phyloP scores from a whole-genome alignment of 2,888 invertebrate species.

The Lamellibrachia satsuma region DNA sequence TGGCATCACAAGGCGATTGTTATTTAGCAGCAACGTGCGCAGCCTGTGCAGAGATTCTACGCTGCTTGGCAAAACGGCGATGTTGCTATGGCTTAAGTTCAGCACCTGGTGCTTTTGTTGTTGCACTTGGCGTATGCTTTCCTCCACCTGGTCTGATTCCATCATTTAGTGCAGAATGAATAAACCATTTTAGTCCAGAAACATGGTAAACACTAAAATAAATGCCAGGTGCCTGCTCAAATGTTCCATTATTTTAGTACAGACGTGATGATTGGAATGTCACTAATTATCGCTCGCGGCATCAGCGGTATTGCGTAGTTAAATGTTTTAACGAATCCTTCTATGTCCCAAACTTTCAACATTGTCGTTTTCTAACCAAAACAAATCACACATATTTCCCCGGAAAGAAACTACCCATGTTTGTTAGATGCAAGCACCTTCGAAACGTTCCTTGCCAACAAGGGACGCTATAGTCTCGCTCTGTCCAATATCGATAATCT shows the following conservation, averaged over 20 bases:
- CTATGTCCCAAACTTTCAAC: not conserved
- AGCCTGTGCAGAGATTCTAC: slow-evolving; percentile 43
- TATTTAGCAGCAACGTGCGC: slow-evolving; percentile 25
- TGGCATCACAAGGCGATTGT: slow-evolving; percentile 20
- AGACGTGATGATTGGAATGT: not conserved
- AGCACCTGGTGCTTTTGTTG: not conserved
- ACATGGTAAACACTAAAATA: not conserved
- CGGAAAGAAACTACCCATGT: not conserved
- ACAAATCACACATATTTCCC: not conserved
- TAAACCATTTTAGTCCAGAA: not conserved
- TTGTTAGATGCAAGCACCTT: not conserved
- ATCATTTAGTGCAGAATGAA: not conserved
- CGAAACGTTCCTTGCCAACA: not conserved
- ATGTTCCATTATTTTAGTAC: not conserved
- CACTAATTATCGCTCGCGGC: not conserved
- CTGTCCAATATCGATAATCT: not conserved
- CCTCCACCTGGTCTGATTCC: not conserved
- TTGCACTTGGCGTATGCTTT: not conserved
- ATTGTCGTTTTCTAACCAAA: not conserved
- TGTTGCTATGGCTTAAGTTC: slow-evolving; percentile 56
- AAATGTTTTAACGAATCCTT: not conserved
- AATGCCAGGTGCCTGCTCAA: not conserved
- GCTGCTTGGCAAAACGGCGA: slow-evolving; percentile 54
- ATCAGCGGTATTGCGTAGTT: not conserved
- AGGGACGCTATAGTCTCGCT: not conserved